phyloP scores from a whole-genome alignment of 2,113 vertebrate species.

The Tyrannus savana region DNA sequence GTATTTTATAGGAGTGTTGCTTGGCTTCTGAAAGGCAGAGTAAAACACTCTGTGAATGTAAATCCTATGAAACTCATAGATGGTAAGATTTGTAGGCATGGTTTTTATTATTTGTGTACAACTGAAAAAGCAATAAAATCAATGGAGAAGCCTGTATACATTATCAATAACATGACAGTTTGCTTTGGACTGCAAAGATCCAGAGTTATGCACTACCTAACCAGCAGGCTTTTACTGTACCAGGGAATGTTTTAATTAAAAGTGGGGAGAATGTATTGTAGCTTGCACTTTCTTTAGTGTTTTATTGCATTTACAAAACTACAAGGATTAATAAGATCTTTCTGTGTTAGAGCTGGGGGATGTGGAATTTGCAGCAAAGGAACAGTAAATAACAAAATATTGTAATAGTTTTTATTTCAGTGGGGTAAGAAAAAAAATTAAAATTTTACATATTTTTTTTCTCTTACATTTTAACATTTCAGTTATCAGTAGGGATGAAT shows the following conservation, averaged over 20 bases:
- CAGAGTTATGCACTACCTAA: background rate
- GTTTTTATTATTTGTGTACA: constrained; percentile 1
- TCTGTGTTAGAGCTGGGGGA: background rate
- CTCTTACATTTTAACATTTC: background rate
- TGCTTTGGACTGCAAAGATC: background rate
- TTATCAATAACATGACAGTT: background rate
- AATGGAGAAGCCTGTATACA: background rate
- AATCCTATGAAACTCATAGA: background rate
- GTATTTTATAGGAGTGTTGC: background rate
- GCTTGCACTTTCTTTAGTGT: background rate
- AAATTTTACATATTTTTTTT: background rate
- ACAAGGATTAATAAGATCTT: background rate
- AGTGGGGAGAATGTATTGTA: background rate
- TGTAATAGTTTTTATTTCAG: background rate
- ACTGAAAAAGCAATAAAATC: constrained; percentile 8
- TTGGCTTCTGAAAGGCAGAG: background rate
- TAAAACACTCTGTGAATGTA: background rate
- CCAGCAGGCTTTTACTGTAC: background rate
- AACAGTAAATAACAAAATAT: background rate
- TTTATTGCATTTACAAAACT: background rate
- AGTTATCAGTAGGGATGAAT: background rate
- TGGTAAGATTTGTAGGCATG: background rate
- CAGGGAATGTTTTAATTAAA: background rate
- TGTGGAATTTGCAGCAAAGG: background rate
- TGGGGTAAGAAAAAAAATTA: background rate